Conservation (phyloP, 2,797 vertebrate genomes). For the Microctenopoma lineatum region DNA sequence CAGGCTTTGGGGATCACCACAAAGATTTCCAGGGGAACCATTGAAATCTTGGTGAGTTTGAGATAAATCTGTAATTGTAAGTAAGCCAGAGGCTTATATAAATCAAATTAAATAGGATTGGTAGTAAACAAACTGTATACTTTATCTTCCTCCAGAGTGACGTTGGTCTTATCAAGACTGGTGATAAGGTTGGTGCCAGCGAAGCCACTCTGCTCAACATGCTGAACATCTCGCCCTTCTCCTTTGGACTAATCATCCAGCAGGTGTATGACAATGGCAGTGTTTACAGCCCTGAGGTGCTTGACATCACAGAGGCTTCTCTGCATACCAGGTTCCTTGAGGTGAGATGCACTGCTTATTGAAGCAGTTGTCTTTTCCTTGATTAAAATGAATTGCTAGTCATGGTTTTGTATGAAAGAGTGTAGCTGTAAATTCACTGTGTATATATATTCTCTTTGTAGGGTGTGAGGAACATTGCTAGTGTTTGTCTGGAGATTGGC, state of each 20-base stretch:
- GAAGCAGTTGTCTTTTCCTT: fast-evolving
- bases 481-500: conserved; percentile 95
- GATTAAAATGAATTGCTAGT: not conserved
- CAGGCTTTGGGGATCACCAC: conserved; percentile 99
- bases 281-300: conserved; percentile 97
- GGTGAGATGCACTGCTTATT: conserved; percentile 72
- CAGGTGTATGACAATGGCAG: conserved; percentile 99
- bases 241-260: conserved; percentile 95
- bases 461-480: conserved; percentile 97
- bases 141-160: conserved; percentile 85
- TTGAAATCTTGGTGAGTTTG: conserved; percentile 95
- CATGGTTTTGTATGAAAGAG: not conserved
- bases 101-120: no score
- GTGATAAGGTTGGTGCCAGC: conserved; percentile 98
- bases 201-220: conserved; percentile 98
- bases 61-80: no score
- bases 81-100: no score
- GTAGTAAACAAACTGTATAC: fast-evolving
- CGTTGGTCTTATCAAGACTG: conserved; percentile 92
- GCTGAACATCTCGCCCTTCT: conserved; percentile 99
- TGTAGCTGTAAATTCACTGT: not conserved
- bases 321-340: conserved; percentile 94
- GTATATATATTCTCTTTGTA: conserved; percentile 41
- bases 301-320: conserved; percentile 96
- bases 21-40: conserved; percentile 98